These are phyloP conservation scores for Siderastrea radians DNA, from an alignment of 92 coral and sea anemone species.

Conservation along the genomic window DNA sequence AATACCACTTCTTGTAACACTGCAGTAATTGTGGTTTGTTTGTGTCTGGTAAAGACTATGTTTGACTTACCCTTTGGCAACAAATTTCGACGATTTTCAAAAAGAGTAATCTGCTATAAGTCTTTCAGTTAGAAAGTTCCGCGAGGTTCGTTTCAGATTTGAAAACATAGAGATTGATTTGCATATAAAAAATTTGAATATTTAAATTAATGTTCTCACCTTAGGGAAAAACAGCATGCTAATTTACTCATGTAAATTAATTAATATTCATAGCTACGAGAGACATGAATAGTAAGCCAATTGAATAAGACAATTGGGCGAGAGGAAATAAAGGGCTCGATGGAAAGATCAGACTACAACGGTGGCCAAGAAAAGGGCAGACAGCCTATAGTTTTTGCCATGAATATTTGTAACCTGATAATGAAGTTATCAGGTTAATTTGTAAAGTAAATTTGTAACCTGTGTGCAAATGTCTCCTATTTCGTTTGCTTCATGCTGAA, in stretches of 20 bases:
- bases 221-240: not conserved
- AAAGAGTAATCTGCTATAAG: not conserved
- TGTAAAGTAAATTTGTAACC: too few species aligned
- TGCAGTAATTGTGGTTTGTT: not conserved
- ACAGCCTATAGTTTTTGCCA: too few species aligned
- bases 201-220: not conserved
- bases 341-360: too few species aligned
- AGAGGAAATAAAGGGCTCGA: too few species aligned
- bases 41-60: not conserved
- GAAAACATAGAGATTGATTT: not conserved
- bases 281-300: too few species aligned
- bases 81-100: not conserved
- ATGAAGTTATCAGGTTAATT: too few species aligned
- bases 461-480: too few species aligned
- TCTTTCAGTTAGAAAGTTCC: not conserved
- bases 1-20: not conserved
- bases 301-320: too few species aligned
- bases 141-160: not conserved
- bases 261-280: not conserved
- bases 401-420: too few species aligned
- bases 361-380: too few species aligned
- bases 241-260: too few species aligned
- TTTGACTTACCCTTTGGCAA: not conserved
- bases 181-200: not conserved
- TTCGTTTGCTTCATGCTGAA: too few species aligned